Conservation (phyloP, 2,797 vertebrate species). For the Gila robusta region DNA sequence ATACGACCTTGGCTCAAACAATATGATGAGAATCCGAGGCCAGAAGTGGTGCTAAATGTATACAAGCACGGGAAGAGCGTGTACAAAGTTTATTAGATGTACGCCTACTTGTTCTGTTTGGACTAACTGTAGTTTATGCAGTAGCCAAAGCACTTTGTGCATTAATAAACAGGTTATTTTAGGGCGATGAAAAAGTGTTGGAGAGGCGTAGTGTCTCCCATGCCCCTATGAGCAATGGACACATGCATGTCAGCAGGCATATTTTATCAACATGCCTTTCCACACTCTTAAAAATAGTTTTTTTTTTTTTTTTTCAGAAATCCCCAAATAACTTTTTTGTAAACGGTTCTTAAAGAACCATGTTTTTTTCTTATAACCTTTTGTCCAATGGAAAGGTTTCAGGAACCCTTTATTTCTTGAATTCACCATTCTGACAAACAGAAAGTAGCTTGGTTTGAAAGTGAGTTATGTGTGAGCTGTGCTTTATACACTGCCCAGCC, state of each 20-base stretch:
- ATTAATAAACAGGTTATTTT: conserved; percentile 55
- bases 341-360: not conserved
- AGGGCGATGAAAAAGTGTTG: conserved; percentile 23
- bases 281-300: not conserved
- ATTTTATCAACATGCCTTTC: conserved; percentile 1
- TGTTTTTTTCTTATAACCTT: not conserved
- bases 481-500: not conserved
- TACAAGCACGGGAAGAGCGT: conserved; percentile 58
- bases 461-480: not conserved
- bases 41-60: conserved; percentile 61
- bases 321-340: not conserved
- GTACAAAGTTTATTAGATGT: conserved; percentile 47
- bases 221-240: conserved; percentile 39
- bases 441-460: not conserved
- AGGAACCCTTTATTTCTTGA: too few relatives aligned
- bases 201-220: conserved; percentile 40
- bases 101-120: conserved; percentile 9
- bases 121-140: conserved; percentile 20
- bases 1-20: conserved; percentile 62
- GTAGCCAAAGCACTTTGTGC: conserved; percentile 32
- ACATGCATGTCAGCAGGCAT: conserved; percentile 1
- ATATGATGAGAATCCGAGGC: conserved; percentile 42
- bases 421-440: not conserved
- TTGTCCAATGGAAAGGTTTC: not conserved
- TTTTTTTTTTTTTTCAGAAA: not conserved